Evolutionary conservation across 2,888 invertebrate species (phyloP).

Genomic region (Sepiola atlantica): DNA sequence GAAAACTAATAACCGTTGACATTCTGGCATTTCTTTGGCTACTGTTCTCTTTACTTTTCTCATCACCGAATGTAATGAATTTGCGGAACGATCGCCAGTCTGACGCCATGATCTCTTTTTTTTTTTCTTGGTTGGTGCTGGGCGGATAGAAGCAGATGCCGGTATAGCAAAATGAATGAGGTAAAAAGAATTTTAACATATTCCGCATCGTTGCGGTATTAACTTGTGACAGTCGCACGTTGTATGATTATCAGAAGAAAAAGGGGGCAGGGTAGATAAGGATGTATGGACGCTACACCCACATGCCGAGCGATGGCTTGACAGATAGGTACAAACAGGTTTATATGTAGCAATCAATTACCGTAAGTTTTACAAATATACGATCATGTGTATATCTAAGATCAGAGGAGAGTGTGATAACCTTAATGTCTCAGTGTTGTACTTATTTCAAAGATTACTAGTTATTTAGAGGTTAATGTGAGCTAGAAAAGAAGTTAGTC

Average conservation of each 20-base stretch:
- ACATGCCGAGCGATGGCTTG: not conserved
- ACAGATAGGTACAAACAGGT: not conserved
- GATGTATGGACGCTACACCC: not conserved
- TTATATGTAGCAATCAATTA: not conserved
- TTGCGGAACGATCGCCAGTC: constrained; percentile 12
- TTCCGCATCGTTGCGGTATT: constrained; percentile 4
- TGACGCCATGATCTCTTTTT: not conserved
- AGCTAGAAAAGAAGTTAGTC: no score
- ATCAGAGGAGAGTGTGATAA: not conserved
- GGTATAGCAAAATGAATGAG: not conserved
- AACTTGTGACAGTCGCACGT: not conserved
- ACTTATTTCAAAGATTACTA: no score
- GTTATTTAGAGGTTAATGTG: no score
- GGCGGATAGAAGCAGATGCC: not conserved
- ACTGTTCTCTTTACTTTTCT: not conserved
- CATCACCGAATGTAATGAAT: not conserved
- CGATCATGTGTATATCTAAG: not conserved
- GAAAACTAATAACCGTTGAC: not conserved
- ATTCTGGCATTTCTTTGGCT: not conserved
- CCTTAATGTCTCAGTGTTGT: not conserved
- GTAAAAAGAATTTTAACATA: not conserved
- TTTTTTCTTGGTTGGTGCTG: not conserved
- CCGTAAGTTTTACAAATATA: not conserved
- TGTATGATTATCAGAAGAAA: not conserved
- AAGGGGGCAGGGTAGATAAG: not conserved